Conservation (phyloP, 2,113 vertebrate species). For the Calypte anna region DNA sequence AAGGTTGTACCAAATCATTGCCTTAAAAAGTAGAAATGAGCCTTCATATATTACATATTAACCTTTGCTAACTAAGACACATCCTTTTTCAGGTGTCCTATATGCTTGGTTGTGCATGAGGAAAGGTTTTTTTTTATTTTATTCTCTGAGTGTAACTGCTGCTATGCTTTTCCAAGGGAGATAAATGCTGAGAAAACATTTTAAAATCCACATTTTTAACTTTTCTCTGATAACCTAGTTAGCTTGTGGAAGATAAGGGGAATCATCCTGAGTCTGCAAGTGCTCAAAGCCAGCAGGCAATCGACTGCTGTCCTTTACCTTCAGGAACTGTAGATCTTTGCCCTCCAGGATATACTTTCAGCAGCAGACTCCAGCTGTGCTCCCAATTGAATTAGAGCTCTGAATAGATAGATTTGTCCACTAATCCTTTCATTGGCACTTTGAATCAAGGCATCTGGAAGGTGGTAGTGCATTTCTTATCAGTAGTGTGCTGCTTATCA, state of each 20-base stretch:
- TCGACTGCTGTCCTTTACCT: neutral
- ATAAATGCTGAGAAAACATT: neutral
- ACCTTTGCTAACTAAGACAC: neutral
- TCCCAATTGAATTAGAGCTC: neutral
- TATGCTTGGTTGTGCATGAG: neutral
- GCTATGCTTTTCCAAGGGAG: neutral
- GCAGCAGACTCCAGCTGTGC: neutral
- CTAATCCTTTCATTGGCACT: conserved; percentile 1
- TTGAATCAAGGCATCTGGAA: neutral
- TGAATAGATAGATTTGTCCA: neutral
- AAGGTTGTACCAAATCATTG: conserved; percentile 10
- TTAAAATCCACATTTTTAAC: neutral
- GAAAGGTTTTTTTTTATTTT: neutral
- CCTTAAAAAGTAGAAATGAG: conserved; percentile 29
- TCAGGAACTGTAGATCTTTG: neutral
- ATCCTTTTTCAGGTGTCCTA: neutral
- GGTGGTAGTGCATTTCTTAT: neutral
- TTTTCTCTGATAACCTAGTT: neutral
- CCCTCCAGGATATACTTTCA: neutral
- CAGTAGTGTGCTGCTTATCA: rapidly evolving
- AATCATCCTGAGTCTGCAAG: neutral
- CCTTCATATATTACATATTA: neutral
- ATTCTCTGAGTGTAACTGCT: neutral
- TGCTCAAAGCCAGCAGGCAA: neutral
- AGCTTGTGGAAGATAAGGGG: neutral